Conservation (phyloP, 2,888 invertebrate species). For the Parnassius orleans region DNA sequence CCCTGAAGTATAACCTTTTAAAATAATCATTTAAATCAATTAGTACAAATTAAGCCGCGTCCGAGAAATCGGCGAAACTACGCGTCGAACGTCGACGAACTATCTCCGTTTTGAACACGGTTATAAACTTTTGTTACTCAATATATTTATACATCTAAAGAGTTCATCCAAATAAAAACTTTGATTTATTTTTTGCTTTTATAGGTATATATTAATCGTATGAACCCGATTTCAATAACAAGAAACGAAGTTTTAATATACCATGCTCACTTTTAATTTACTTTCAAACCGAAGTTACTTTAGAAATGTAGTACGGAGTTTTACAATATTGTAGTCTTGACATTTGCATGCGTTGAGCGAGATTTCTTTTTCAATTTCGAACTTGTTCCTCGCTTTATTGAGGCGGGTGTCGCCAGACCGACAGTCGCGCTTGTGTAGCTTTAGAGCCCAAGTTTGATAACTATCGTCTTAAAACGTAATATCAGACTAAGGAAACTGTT, state of each 20-base stretch:
- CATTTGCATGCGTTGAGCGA: conserved; percentile 58
- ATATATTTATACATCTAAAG: no score
- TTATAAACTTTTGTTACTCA: no score
- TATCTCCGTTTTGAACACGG: no score
- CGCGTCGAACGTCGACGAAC: no score
- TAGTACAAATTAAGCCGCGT: no score
- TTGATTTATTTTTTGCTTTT: no score
- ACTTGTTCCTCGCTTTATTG: conserved; percentile 69
- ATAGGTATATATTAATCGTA: no score
- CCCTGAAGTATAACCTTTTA: no score
- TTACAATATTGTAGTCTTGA: conserved; percentile 57
- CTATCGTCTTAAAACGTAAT: background rate
- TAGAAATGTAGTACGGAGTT: conserved; percentile 34
- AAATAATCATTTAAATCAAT: no score
- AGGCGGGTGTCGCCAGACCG: conserved; percentile 55
- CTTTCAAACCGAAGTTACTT: conserved; percentile 27
- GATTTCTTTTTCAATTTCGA: conserved; percentile 76
- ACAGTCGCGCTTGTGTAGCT: conserved; percentile 30
- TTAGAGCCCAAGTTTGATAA: background rate
- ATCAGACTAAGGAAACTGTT: background rate
- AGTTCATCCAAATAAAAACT: no score
- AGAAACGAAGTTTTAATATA: background rate
- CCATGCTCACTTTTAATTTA: conserved; percentile 18
- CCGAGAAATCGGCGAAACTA: no score
- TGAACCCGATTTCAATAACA: no score